Evolutionary conservation across 1,140 invertebrate genomes (phyloP).

Genomic region (Bursaphelenchus mucronatus): DNA sequence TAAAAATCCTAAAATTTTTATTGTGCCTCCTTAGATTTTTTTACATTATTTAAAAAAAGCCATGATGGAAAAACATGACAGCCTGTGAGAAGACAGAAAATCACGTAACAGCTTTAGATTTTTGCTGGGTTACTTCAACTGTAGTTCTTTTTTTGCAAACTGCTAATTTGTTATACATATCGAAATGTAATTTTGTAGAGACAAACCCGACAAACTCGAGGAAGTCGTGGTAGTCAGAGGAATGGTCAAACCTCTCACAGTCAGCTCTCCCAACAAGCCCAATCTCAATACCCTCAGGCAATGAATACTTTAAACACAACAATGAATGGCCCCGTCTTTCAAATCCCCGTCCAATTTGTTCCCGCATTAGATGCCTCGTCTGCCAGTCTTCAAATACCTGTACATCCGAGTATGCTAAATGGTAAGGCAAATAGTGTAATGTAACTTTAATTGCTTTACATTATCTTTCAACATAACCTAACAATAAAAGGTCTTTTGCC

Average conservation of each 20-base stretch:
- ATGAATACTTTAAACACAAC: conserved; percentile 11
- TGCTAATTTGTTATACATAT: too few species aligned
- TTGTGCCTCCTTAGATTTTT: too few species aligned
- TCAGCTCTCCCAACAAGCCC: conserved; percentile 8
- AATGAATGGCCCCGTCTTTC: conserved; percentile 11
- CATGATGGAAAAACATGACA: too few species aligned
- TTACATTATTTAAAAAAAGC: too few species aligned
- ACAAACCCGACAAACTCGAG: too few species aligned
- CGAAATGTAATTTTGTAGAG: too few species aligned
- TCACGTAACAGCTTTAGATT: too few species aligned
- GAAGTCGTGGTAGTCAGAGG: not conserved
- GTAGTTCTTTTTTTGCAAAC: too few species aligned
- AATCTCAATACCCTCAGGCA: not conserved
- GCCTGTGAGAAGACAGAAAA: too few species aligned
- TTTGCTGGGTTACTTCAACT: too few species aligned
- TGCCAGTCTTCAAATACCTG: conserved; percentile 15
- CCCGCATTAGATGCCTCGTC: conserved; percentile 9
- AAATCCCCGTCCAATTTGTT: conserved; percentile 21
- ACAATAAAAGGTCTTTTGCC: not conserved
- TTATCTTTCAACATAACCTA: not conserved
- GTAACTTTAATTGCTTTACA: too few species aligned
- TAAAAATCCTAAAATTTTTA: too few species aligned
- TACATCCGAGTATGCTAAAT: conserved; percentile 16
- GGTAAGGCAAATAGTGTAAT: not conserved
- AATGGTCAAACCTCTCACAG: not conserved